These are phyloP conservation scores for Bombus soroeensis DNA, from an alignment of 1,140 invertebrate genomes.

Conservation along the genomic window DNA sequence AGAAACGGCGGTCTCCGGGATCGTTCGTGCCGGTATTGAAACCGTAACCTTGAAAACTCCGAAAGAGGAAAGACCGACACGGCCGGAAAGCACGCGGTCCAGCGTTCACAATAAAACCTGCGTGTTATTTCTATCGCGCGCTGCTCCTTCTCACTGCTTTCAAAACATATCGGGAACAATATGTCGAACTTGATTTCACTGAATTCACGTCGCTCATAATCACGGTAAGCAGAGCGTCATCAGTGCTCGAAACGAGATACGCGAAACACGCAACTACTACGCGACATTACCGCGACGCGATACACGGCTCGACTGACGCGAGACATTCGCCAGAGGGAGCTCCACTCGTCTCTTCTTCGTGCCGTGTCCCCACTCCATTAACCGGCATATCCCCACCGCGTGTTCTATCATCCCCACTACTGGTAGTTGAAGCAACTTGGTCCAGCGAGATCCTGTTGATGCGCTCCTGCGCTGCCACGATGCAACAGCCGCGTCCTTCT, in stretches of 20 bases:
- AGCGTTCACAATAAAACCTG: neutral
- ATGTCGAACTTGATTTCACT: constrained; percentile 19
- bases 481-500: constrained; percentile 55
- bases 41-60: constrained; percentile 43
- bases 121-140: neutral
- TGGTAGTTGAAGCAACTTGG: constrained; percentile 27
- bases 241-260: constrained; percentile 37
- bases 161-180: neutral
- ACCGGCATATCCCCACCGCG: constrained; percentile 44
- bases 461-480: constrained; percentile 55
- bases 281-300: constrained; percentile 75
- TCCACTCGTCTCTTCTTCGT: constrained; percentile 58
- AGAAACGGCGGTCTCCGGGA: neutral
- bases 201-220: constrained; percentile 57
- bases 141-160: neutral
- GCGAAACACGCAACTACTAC: constrained; percentile 35
- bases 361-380: constrained; percentile 44
- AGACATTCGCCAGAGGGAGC: constrained; percentile 75
- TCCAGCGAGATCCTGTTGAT: constrained; percentile 42
- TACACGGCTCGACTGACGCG: constrained; percentile 77
- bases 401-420: constrained; percentile 39
- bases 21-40: constrained; percentile 39
- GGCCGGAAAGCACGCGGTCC: constrained; percentile 22
- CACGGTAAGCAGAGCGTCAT: constrained; percentile 52
- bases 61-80: constrained; percentile 36